phyloP scores from a whole-genome alignment of 2,888 invertebrate species.

The Onchidella celtica region DNA sequence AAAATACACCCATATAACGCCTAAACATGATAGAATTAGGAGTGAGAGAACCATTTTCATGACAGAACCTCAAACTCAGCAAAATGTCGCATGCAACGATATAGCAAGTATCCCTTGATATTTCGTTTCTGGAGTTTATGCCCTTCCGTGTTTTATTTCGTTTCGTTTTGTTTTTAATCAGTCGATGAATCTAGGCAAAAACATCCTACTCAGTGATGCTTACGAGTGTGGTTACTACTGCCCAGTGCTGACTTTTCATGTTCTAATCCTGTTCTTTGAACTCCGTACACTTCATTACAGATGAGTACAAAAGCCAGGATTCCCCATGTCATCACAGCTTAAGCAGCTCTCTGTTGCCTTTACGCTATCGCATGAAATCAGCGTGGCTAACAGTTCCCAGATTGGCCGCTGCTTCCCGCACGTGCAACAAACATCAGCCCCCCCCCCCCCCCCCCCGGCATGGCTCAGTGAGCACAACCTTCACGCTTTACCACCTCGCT shows the following conservation, averaged over 20 bases:
- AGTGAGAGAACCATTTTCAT: no score
- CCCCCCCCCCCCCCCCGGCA: no score
- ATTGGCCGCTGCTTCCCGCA: background rate
- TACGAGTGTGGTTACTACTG: no score
- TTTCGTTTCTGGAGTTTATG: background rate
- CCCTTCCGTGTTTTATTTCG: background rate
- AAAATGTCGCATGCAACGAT: no score
- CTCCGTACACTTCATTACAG: background rate
- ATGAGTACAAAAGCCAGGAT: background rate
- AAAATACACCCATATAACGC: no score
- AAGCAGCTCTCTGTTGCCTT: background rate
- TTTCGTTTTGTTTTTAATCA: background rate
- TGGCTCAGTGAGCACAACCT: background rate
- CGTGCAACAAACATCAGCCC: background rate
- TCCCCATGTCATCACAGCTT: background rate
- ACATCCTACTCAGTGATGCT: no score
- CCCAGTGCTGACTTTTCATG: background rate
- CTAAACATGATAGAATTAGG: no score
- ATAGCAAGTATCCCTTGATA: no score
- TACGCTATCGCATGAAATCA: background rate
- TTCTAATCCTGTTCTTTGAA: background rate
- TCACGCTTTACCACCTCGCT: background rate
- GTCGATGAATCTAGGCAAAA: no score
- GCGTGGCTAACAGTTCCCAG: background rate
- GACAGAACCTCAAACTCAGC: no score